A percentile compares a stretch with the other conserved stretches of the same genome.
Conservation (phyloP, 2,113 vertebrate species). For the Pelobates fuscus region DNA sequence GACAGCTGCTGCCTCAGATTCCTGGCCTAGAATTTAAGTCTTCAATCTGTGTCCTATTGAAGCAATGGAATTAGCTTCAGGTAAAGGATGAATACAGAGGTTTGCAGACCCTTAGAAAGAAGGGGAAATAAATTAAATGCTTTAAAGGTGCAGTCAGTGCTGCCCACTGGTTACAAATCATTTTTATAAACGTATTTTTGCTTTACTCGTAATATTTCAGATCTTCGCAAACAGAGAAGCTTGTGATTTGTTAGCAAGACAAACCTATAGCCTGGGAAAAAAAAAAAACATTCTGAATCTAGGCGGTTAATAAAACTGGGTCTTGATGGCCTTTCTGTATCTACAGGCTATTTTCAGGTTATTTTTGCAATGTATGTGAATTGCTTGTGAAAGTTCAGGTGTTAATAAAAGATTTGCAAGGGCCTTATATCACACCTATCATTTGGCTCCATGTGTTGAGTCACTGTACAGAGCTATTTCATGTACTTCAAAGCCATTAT, state of each 20-base stretch:
- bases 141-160: not conserved
- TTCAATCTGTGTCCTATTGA: conserved; percentile 48
- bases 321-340: not conserved
- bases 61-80: conserved; percentile 42
- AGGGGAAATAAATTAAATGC: not conserved
- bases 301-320: not conserved
- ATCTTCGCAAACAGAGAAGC: not conserved
- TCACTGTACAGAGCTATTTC: too few species aligned
- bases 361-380: too few species aligned
- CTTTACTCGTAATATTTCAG: too few species aligned
- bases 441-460: too few species aligned
- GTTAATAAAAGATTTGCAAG: too few species aligned
- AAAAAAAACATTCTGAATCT: not conserved
- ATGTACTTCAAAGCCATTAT: too few species aligned
- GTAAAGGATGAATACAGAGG: conserved; percentile 33
- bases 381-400: too few species aligned
- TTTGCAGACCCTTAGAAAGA: conserved; percentile 19
- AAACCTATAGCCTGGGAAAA: not conserved
- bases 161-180: not conserved
- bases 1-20: conserved; percentile 48
- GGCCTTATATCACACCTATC: too few species aligned
- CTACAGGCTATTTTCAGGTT: too few species aligned
- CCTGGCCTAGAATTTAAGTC: conserved; percentile 24
- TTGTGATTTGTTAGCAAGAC: not conserved
- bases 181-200: not conserved